Conservation (phyloP, 2,888 invertebrate genomes). For the Xanthia togata region DNA sequence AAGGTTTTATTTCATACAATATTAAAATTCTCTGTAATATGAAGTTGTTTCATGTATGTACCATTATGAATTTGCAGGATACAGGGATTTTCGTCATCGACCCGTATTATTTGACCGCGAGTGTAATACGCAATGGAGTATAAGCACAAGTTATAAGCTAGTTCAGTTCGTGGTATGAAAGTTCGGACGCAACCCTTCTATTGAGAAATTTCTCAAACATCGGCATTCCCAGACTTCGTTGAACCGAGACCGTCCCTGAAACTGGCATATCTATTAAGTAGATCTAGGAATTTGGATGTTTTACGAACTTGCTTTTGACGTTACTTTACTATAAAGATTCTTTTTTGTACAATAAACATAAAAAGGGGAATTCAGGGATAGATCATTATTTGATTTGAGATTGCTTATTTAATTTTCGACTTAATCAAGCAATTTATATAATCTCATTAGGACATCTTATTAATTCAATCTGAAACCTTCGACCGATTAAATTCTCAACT, state of each 20-base stretch:
- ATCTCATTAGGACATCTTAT: background rate
- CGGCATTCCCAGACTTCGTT: conserved; percentile 23
- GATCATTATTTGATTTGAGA: background rate
- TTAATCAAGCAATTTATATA: background rate
- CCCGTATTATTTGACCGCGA: no score
- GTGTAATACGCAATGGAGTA: background rate
- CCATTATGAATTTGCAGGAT: no score
- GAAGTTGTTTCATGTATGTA: no score
- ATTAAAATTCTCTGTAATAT: no score
- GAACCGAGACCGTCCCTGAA: conserved; percentile 16
- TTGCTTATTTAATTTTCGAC: background rate
- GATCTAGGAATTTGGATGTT: conserved; percentile 2
- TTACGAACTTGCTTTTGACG: conserved; percentile 6
- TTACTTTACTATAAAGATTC: background rate
- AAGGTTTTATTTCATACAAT: no score
- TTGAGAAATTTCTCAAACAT: conserved; percentile 22
- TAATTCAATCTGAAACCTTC: background rate
- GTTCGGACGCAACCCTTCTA: conserved; percentile 9
- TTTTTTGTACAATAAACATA: background rate
- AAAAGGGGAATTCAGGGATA: background rate
- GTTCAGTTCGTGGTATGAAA: conserved; percentile 19
- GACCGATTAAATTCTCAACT: background rate
- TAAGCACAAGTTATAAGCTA: conserved; percentile 3
- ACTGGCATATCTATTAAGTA: conserved; percentile 32
- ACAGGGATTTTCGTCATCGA: no score